Evolutionary conservation across 2,888 invertebrate species (phyloP), one percentile per base, ranked within the genome.

Genomic region (Acrobasis repandana): DNA sequence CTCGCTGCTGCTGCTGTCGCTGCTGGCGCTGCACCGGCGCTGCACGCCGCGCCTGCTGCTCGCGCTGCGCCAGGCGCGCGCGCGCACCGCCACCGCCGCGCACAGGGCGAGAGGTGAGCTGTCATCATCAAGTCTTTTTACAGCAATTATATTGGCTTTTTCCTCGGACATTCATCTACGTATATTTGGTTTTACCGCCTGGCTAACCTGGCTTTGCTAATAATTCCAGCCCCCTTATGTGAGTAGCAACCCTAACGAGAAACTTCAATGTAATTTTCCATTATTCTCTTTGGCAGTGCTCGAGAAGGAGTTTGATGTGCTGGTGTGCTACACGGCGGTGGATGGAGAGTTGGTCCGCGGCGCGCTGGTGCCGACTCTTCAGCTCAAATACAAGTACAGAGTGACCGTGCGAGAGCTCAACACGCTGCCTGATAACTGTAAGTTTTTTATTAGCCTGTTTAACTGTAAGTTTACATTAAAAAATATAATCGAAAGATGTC

Each of bases 321-420:
- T 95, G 57, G 94, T 95, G 52, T 74, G 94, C 88, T 85, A 94
- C 86, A 93, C 94, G 65, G 91, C 90, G 61, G 94, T 94, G 71
- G 95, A 95, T 84, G 89, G 93, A 1, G 94, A 93, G 75, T 80
- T 95, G 71, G 94, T 93, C 1, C 85, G 94, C 58, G 95, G 94
- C 54, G 93, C 94, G 56, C 78, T 95, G 66, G 82, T 95, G 67
- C 94, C 95, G 0, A 94, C 94, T 0, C 85, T 95, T 61, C 92
- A 94, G 68, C 90, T 92, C 62, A 93, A 93, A 75, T 94, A 95
- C 88, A 92, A 93, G 71, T 95, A 95, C 87, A 93, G 94, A 60
- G 95, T 94, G 72, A 90, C 88, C 66, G 81, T 93, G n/a, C 86
- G 92, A 60, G 92, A 90, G 70, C 86, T 94, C 9, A 83, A 93